A percentile compares a stretch with the other conserved stretches of the same genome.
These are phyloP conservation scores for Nannoperca obscura DNA, from an alignment of 2,797 vertebrate genomes.

Conservation along the genomic window DNA sequence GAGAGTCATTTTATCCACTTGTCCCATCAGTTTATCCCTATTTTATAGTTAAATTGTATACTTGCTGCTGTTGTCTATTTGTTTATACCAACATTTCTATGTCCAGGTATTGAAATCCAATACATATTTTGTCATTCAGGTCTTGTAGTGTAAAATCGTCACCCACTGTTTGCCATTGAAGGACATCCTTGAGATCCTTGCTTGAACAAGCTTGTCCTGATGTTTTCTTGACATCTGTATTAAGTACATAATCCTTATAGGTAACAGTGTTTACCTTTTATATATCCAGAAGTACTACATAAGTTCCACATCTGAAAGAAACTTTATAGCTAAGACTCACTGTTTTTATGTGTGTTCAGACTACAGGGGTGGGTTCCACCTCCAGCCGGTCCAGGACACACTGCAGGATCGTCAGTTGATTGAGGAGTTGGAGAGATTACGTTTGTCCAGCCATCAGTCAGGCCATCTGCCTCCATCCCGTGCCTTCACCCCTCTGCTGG, in stretches of 20 bases:
- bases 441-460: slow-evolving; percentile 74
- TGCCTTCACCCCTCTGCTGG: slow-evolving; percentile 88
- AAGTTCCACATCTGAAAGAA: too few species aligned
- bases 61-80: background rate
- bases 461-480: slow-evolving; percentile 77
- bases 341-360: slow-evolving; percentile 81
- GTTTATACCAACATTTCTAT: background rate
- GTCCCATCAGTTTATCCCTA: background rate
- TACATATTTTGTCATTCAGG: slow-evolving; percentile 6
- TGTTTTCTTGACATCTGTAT: background rate
- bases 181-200: slow-evolving; percentile 1
- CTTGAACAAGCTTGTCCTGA: background rate
- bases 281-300: too few species aligned
- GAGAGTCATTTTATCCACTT: background rate
- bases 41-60: background rate
- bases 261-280: background rate
- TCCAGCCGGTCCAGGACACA: slow-evolving; percentile 86
- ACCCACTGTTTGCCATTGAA: background rate
- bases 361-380: slow-evolving; percentile 93
- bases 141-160: background rate
- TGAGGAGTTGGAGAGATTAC: slow-evolving; percentile 80
- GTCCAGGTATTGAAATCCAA: background rate
- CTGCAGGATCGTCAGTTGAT: slow-evolving; percentile 74
- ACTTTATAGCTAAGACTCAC: background rate
- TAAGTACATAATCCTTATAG: background rate